phyloP scores from a whole-genome alignment of 2,113 vertebrate species.

The Chloroceryle aenea region DNA sequence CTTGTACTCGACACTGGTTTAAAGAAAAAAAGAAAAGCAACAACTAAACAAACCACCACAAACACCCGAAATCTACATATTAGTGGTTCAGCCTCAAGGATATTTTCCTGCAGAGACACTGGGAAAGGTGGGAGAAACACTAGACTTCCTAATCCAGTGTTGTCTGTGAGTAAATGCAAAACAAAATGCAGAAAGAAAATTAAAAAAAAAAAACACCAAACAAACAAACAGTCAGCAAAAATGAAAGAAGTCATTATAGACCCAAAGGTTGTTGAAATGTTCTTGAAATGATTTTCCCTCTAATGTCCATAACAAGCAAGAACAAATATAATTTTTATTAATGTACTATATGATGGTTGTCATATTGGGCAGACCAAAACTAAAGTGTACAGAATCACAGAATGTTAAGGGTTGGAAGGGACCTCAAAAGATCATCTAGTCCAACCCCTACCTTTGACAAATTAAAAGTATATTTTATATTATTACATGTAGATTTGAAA shows the following conservation, averaged over 20 bases:
- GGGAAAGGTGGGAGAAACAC: neutral
- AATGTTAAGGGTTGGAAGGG: too few species aligned
- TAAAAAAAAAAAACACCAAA: neutral
- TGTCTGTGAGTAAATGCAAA: neutral
- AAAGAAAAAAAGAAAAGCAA: neutral
- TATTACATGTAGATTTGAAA: neutral
- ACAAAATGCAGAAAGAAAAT: neutral
- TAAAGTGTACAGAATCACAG: neutral
- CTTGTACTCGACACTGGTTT: neutral
- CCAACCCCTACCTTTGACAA: too few species aligned
- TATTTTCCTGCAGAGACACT: neutral
- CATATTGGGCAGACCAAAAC: neutral
- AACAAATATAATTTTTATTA: constrained; percentile 18
- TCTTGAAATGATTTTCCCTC: neutral
- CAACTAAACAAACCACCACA: neutral
- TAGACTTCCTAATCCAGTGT: neutral
- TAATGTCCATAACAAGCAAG: neutral
- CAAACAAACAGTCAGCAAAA: neutral
- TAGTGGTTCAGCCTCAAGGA: neutral
- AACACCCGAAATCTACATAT: neutral
- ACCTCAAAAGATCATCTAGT: too few species aligned
- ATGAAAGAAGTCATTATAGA: neutral
- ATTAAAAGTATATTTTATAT: too few species aligned
- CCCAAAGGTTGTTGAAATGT: neutral
- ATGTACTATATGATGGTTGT: neutral